These are phyloP conservation scores for Uloborus diversus DNA, from an alignment of 1,140 invertebrate species.

Conservation along the genomic window DNA sequence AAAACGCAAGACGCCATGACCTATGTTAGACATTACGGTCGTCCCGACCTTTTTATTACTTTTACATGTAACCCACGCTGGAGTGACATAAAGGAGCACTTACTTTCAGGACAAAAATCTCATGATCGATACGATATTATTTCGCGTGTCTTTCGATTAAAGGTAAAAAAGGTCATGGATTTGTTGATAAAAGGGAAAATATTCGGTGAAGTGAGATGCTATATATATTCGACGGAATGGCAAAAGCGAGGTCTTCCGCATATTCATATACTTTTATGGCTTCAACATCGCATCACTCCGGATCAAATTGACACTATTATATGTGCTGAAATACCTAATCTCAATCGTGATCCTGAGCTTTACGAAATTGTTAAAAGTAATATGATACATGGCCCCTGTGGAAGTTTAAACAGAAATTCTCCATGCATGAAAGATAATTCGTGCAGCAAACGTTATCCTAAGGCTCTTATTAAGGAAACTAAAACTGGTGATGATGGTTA, in stretches of 20 bases:
- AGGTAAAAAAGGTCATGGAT: slow-evolving; percentile 62
- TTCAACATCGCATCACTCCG: slow-evolving; percentile 17
- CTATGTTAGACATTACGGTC: slow-evolving; percentile 62
- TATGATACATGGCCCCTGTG: slow-evolving; percentile 65
- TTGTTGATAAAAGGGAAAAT: slow-evolving; percentile 57
- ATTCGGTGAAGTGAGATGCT: slow-evolving; percentile 17
- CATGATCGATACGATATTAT: slow-evolving; percentile 64
- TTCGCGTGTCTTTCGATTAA: slow-evolving; percentile 64
- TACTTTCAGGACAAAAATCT: slow-evolving; percentile 60
- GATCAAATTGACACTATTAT: slow-evolving; percentile 50
- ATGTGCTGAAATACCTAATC: slow-evolving; percentile 39
- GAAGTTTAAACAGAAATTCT: slow-evolving; percentile 41
- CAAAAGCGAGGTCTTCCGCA: slow-evolving; percentile 67
- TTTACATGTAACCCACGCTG: slow-evolving; percentile 68
- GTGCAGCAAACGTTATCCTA: slow-evolving; percentile 57
- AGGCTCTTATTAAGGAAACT: slow-evolving; percentile 17
- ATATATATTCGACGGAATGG: slow-evolving; percentile 63
- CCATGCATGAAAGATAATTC: slow-evolving; percentile 59
- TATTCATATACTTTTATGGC: slow-evolving; percentile 63
- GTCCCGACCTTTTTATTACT: slow-evolving; percentile 66
- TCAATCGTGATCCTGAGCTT: slow-evolving; percentile 58
- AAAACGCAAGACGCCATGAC: slow-evolving; percentile 62
- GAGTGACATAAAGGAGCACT: slow-evolving; percentile 64
- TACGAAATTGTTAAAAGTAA: slow-evolving; percentile 64
- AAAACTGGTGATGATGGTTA: slow-evolving; percentile 41